Evolutionary conservation across 2,888 invertebrate species (phyloP).

Genomic region (Hoplodrina ambigua): DNA sequence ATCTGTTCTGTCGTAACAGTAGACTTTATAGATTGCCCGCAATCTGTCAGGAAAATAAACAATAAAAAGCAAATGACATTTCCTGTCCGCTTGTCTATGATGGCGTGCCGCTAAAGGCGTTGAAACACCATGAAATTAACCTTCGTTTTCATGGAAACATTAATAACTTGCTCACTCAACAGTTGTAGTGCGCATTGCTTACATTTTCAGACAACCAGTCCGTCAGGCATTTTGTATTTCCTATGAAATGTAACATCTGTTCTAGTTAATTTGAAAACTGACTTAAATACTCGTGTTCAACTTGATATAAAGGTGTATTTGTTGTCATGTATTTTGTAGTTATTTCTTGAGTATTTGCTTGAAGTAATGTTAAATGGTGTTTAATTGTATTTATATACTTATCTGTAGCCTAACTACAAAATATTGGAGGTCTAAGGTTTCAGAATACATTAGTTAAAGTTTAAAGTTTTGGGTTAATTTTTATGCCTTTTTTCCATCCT

Average conservation of each 20-base stretch:
- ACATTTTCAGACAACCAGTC: constrained; percentile 25
- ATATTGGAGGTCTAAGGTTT: no score
- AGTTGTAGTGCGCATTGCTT: constrained; percentile 29
- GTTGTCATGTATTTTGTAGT: not conserved
- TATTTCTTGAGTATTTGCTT: not conserved
- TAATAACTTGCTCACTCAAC: constrained; percentile 45
- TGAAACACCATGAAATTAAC: constrained; percentile 59
- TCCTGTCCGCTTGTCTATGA: constrained; percentile 35
- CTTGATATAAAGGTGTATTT: constrained; percentile 16
- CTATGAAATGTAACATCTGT: constrained; percentile 55
- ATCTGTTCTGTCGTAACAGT: not conserved
- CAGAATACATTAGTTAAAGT: no score
- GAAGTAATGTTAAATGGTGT: not conserved
- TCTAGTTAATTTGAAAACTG: constrained; percentile 32
- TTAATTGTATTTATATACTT: not conserved
- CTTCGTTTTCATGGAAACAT: constrained; percentile 56
- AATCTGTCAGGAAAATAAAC: constrained; percentile 13
- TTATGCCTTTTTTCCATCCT: no score
- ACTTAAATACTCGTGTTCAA: constrained; percentile 8
- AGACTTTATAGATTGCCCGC: not conserved
- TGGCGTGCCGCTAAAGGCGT: constrained; percentile 56
- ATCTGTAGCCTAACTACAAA: no score
- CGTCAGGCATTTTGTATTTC: constrained; percentile 25
- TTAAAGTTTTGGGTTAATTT: no score
- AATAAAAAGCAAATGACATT: constrained; percentile 42